Base-by-base conservation (phyloP, 2,113 vertebrate genomes). In the Coracopsis vasa region DNA sequence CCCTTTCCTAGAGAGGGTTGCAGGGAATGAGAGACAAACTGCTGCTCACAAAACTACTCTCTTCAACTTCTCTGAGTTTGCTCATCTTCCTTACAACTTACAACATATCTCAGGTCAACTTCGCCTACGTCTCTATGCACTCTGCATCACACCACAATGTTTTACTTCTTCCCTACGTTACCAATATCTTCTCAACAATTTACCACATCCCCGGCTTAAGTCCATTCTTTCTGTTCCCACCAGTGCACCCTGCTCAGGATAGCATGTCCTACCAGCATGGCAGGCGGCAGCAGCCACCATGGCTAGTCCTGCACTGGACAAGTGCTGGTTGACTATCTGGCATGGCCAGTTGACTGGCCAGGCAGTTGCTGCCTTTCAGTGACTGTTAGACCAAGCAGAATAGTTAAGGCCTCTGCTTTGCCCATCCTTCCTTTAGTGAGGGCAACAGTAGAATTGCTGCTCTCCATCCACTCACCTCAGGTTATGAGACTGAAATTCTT, bases 281-380 rank as follows among this genome's bases (percentile, higher is more conserved):
- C 54, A 53, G 44, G 65, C 0, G 0, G 10, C 13, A 4, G 15
- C 66, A 73, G 20, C 12, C 47, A 31, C 51, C 11, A 3, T 1
- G 6, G 48, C 65, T 61, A 27, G 47, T 79, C 18, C 42, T 45
- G 65, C 35, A 9, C 41, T 31, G 33, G 42, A 27, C 12, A 18
- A 80, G 42, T 20, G 45, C 54, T 44, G 25, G 7, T 2, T 51
- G 31, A 23, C 41, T 60, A 27, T 6, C 24, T 53, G 45, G 29
- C 62, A 73, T 1, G 6, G 53, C 62, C 69, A 35, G 62, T 33
- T 72, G 58, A 60, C 33, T 25, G 28, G 50, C 58, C 65, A 45
- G 23, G 10, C 0, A 1, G 27, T 28, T 60, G 29, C 15, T 61
- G 69, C 50, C 54, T 81, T 48, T 23, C 56, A 60, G 54, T 31